phyloP scores from a whole-genome alignment of 2,797 vertebrate species.

The Hemibagrus guttatus region DNA sequence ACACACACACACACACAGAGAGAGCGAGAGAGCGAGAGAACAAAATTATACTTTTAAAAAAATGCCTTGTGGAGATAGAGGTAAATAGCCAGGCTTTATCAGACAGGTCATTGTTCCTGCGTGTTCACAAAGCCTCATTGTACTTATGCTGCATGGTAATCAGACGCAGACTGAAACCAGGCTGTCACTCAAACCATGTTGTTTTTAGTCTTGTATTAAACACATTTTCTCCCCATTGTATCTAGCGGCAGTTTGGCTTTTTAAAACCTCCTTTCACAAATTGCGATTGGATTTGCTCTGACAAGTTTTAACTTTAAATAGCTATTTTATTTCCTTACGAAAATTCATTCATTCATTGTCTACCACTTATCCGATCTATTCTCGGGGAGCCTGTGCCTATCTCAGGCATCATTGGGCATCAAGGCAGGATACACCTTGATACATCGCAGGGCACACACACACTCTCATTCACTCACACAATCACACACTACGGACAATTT shows the following conservation, averaged over 20 bases:
- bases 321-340: not conserved
- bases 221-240: not conserved
- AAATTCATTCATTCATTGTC: too few species aligned
- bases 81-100: slow-evolving; percentile 12
- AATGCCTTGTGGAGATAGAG: not conserved
- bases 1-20: not conserved
- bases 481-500: too few species aligned
- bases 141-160: not conserved
- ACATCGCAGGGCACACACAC: too few species aligned
- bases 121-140: slow-evolving; percentile 6
- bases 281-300: not conserved
- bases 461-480: too few species aligned
- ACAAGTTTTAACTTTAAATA: not conserved
- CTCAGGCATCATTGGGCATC: too few species aligned
- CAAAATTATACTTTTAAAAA: not conserved
- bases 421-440: too few species aligned
- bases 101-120: slow-evolving; percentile 17
- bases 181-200: slow-evolving; percentile 7
- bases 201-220: not conserved
- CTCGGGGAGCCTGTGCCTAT: too few species aligned
- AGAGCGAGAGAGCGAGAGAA: not conserved
- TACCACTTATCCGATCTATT: too few species aligned
- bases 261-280: too few species aligned
- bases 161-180: not conserved
- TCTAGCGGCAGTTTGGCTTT: not conserved